Base-by-base conservation (phyloP, 2,888 invertebrate species). In the Pecten maximus region DNA sequence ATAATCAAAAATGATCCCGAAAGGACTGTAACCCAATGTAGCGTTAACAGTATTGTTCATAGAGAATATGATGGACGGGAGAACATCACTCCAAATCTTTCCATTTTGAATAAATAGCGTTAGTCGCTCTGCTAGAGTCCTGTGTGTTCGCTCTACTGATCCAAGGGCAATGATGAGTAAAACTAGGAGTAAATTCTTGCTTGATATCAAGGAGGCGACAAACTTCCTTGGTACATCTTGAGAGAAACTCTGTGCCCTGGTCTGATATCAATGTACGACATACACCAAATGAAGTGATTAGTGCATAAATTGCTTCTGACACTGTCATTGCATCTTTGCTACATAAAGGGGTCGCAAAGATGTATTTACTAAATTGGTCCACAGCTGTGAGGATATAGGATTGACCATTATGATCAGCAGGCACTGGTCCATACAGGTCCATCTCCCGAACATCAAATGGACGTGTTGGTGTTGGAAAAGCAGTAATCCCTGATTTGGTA, bases 271-370 rank as follows among this genome's bases (percentile, higher is more conserved):
- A 87, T 28, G 91, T 91, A 44, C 91, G 88, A 89, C 91, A 92
- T 44, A 87, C 88, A 40, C 92, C 91, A 90, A 87, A 91, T 23
- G 87, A 87, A 8, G 90, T 90, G 74, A 92, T 91, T 39, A 91
- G 86, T 60, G 90, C 90, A 88, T 90, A 88, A n/a, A 90, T 28
- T 40, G 88, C 89, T 48, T 91, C 91, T 44, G 91, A 74, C 28
- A 91, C 91, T 48, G 89, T 90, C 15, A 91, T 40, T 19, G 92
- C 91, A 89, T 91, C 91, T 39, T 91, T 92, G 48, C 90, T 92
- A 2, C 89, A 40, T 2, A 90, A 44, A 8, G 92, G 90, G 16
- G 88, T 87, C 10, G 91, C 88, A 74, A 87, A 90, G 10, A 92
- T 4, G 44, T 44, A 44, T 44, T 44, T 12, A 44, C 44, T 44